Evolutionary conservation across 2,888 invertebrate genomes (phyloP).

Genomic region (Aspidiotus rigidus): DNA sequence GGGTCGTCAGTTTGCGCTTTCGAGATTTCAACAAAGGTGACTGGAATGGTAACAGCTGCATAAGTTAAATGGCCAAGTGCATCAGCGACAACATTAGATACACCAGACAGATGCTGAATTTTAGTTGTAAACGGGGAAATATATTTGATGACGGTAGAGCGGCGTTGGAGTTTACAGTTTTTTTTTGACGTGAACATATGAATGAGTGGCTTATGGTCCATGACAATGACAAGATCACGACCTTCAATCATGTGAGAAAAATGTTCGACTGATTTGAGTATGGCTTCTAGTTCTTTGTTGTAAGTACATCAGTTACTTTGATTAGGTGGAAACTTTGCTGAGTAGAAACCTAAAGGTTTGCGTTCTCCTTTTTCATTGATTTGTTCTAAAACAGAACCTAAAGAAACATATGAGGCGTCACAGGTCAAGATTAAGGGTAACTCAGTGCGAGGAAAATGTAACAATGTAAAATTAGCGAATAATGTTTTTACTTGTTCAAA

Average conservation of each 20-base stretch:
- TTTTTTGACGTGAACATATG: neutral
- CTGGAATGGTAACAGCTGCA: neutral
- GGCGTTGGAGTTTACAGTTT: neutral
- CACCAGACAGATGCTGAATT: neutral
- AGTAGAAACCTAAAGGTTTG: neutral
- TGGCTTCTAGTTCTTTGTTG: neutral
- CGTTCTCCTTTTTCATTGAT: neutral
- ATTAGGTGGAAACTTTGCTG: neutral
- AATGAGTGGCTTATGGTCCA: constrained; percentile 4
- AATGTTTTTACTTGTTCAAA: neutral
- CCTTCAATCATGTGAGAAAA: neutral
- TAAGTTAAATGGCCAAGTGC: neutral
- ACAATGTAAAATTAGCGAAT: neutral
- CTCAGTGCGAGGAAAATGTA: neutral
- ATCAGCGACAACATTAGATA: neutral
- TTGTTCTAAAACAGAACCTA: constrained; percentile 7
- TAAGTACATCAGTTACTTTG: constrained; percentile 2
- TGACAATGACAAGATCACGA: neutral
- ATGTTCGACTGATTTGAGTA: neutral
- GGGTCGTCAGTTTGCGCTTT: neutral
- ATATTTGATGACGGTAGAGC: neutral
- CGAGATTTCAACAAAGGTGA: neutral
- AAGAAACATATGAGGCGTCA: neutral
- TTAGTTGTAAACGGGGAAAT: neutral
- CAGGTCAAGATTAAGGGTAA: constrained; percentile 1